Evolutionary conservation across 2,797 vertebrate genomes (phyloP).

Genomic region (Hypotaenidia philippensis): DNA sequence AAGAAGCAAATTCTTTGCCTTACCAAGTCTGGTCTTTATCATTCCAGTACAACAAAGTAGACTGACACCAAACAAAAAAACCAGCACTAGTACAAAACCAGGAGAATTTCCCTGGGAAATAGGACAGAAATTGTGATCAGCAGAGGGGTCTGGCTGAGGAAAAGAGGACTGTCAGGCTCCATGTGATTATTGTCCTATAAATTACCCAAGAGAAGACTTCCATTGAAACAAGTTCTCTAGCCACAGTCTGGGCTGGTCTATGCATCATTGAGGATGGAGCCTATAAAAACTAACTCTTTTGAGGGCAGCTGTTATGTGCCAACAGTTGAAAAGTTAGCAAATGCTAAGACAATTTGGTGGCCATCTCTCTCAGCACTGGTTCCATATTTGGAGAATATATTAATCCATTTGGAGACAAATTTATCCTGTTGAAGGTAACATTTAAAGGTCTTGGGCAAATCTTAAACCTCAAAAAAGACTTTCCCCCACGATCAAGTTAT

Average conservation of each 20-base stretch:
- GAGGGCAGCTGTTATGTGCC: background rate
- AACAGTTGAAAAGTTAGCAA: background rate
- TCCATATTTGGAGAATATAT: background rate
- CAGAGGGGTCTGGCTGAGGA: background rate
- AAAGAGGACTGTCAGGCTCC: background rate
- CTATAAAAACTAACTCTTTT: background rate
- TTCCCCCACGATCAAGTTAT: background rate
- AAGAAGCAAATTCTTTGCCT: background rate
- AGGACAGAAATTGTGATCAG: background rate
- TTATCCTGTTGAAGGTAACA: background rate
- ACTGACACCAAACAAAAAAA: background rate
- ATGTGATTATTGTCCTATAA: background rate
- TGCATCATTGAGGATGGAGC: background rate
- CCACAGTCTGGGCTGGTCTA: background rate
- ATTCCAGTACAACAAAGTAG: background rate
- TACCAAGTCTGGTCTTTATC: background rate
- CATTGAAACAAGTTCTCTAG: background rate
- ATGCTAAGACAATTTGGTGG: background rate
- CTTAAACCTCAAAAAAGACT: background rate
- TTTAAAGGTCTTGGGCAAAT: background rate
- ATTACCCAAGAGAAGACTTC: background rate
- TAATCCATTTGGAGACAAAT: background rate
- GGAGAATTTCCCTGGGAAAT: background rate
- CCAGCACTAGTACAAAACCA: background rate
- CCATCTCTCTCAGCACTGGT: background rate